Base-by-base conservation (phyloP, 2,113 vertebrate species). In the Microtus ochrogaster region DNA sequence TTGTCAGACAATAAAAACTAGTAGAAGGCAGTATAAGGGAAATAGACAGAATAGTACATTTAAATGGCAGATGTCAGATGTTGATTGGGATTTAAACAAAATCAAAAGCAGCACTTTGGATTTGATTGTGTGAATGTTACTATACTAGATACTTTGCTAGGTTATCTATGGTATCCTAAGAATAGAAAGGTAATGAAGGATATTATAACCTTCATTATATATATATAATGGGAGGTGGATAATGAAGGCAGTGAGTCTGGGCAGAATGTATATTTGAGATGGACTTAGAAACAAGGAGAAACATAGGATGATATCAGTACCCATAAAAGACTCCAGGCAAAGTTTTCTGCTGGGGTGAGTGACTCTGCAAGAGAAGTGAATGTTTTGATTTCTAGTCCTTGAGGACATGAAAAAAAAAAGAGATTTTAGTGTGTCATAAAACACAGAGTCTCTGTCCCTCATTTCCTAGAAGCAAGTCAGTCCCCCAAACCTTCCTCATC, bases 311-410 rank as follows among this genome's bases (percentile, higher is more conserved):
- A 28, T 66, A 14, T 88, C 68, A 90, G 65, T n/a, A 85, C 14
- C 39, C 13, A 19, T 47, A 79, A 90, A 63, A 81, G 66, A 73
- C n/a, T 70, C 24, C 24, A 89, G 65, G 28, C 81, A 95, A 72
- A 3, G 4, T 90, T 87, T 79, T 81, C 39, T 74, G 39, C 7
- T 76, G 39, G 39, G 70, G 49, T 73, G 39, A 92, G 39, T 33
- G 12, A 4, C 58, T 94, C 58, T 82, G 44, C 13, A 73, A 10
- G 14, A n/a, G 26, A 90, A 96, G 66, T 58, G 55, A 96, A 73
- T 82, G 58, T 96, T 91, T 88, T 91, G 14, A 82, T 85, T 91
- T 89, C 74, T 89, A 72, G n/a, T 92, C 61, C 78, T 70, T 86
- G 16, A 65, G 49, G 14, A 68, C 87, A 90, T 52, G 72, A 96